A percentile compares a stretch with the other conserved stretches of the same genome.
Conservation (phyloP, 2,888 invertebrate genomes). For the Pristionchus japonicus region DNA sequence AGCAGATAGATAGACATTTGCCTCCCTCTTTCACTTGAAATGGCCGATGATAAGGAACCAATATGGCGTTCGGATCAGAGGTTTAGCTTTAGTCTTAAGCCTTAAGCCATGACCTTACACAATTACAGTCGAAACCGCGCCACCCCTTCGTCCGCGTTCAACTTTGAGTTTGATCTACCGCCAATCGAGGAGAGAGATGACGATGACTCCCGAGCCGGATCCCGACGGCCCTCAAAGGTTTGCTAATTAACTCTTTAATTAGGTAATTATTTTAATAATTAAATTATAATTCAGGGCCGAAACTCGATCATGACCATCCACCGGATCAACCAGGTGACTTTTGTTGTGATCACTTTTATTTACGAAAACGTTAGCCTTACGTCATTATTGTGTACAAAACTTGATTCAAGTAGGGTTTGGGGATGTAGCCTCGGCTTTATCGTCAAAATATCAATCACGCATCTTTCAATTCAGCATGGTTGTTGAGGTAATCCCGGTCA, state of each 20-base stretch:
- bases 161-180: slow-evolving; percentile 43
- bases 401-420: too few relatives aligned
- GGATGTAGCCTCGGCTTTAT: too few relatives aligned
- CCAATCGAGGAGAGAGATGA: slow-evolving; percentile 35
- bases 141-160: slow-evolving; percentile 17
- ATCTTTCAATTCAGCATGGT: too few relatives aligned
- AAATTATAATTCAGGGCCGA: neutral
- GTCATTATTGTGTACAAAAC: too few relatives aligned
- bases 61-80: neutral
- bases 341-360: too few relatives aligned
- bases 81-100: neutral
- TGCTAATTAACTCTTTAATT: neutral
- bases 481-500: slow-evolving; percentile 31
- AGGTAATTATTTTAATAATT: neutral
- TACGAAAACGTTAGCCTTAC: too few relatives aligned
- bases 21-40: neutral
- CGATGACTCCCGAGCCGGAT: neutral
- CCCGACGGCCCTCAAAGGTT: slow-evolving; percentile 33
- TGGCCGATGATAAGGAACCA: neutral
- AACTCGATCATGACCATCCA: slow-evolving; percentile 30
- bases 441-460: too few relatives aligned
- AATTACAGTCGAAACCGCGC: slow-evolving; percentile 23
- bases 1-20: neutral
- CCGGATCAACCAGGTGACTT: neutral
- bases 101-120: neutral